Base-by-base conservation (phyloP, 1,140 invertebrate species). In the Formica exsecta region DNA sequence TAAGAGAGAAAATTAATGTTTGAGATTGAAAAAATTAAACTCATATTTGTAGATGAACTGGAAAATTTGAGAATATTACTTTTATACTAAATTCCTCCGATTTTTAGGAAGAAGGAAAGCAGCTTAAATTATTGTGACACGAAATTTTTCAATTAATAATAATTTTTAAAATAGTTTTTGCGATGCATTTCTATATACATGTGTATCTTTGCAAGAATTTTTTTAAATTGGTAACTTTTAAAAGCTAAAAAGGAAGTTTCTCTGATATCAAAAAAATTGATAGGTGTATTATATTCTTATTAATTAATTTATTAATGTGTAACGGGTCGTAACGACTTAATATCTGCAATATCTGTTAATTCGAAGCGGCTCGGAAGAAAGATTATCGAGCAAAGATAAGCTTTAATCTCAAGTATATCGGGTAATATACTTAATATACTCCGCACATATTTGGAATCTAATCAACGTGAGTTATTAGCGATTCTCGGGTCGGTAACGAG, bases 401-500 rank as follows among this genome's bases (percentile, higher is more conserved):
- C 19, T 22, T 44, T 32, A 13, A 22, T 73, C 4, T 51, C 2
- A 73, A 22, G 13, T 81, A 44, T n/a, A 13, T 59, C 1, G 4
- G 3, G 11, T 2, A 71, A 13, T 19, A 13, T 19, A 48, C 4
- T 74, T 61, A 48, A 83, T 41, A 16, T 57, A 9, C 1, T 2
- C 16, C 54, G 36, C 8, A 16, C n/a, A 13, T 5, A 22, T 74
- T 73, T n/a, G 79, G 19, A 32, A 83, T 61, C 13, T 73, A 59
- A 73, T 83, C 29, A 38, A 83, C 36, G 38, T 38, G 25, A 70
- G 16, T 74, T 83, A 83, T 83, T 62, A 74, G 13, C 38, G 13
- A 73, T 83, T 83, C 38, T 83, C 68, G 38, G 38, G 19, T 44
- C 25, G 38, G 38, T 83, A 83, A 83, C 38, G 79, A 61, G 13